Percentiles rank a stretch among this genome's conserved stretches.
Conservation (phyloP, 2,113 vertebrate genomes). For the Grantiella picta region DNA sequence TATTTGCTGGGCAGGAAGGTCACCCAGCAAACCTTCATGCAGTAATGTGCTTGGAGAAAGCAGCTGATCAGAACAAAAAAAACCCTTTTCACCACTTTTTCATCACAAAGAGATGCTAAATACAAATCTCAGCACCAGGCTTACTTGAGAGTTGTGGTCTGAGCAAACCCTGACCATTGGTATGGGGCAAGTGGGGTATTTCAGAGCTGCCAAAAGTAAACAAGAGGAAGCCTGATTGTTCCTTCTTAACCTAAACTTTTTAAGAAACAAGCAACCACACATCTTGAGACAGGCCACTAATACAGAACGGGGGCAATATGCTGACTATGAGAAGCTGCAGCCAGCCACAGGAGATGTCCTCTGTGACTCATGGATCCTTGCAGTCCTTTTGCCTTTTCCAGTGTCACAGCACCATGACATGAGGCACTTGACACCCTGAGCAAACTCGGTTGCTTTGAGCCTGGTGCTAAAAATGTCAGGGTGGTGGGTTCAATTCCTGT, state of each 20-base stretch:
- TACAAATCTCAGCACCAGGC: background rate
- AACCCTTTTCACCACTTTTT: background rate
- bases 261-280: background rate
- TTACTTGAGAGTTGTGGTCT: background rate
- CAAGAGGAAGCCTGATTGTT: background rate
- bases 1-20: background rate
- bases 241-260: background rate
- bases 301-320: too few relatives aligned
- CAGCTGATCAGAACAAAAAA: background rate
- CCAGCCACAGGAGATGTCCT: background rate
- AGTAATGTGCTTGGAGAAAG: background rate
- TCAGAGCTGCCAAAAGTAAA: background rate
- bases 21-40: background rate
- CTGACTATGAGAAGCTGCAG: background rate
- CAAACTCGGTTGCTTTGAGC: background rate
- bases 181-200: background rate
- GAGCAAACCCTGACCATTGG: background rate
- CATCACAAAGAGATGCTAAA: background rate
- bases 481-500: background rate
- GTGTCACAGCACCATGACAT: background rate
- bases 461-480: background rate
- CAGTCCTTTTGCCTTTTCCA: background rate
- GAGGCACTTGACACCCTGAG: background rate
- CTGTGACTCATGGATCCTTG: background rate
- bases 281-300: background rate